These are phyloP conservation scores for Porites rus DNA, from an alignment of 92 coral and sea anemone genomes.

Conservation along the genomic window DNA sequence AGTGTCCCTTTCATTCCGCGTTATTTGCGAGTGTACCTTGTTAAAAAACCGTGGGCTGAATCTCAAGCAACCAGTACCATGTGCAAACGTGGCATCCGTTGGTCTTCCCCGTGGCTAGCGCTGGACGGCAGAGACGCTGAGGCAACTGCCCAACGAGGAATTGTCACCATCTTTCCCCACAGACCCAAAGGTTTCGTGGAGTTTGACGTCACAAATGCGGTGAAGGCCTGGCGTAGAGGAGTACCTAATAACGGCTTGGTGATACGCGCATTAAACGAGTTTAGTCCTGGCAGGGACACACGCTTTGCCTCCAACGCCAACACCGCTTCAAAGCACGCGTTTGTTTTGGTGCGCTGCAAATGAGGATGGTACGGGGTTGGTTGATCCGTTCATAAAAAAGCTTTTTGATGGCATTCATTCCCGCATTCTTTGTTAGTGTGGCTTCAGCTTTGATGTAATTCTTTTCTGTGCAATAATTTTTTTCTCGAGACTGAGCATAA, in stretches of 20 bases:
- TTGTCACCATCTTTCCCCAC: slow-evolving; percentile 58
- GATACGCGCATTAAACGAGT: slow-evolving; percentile 49
- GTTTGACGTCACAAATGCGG: slow-evolving; percentile 63
- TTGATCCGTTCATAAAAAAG: no score
- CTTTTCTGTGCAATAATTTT: no score
- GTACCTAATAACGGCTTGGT: slow-evolving; percentile 67
- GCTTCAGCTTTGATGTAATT: no score
- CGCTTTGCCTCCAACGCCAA: slow-evolving; percentile 70
- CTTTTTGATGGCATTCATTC: no score
- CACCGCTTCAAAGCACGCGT: slow-evolving; percentile 51
- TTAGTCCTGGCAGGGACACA: slow-evolving; percentile 53
- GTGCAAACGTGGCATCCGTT: slow-evolving; percentile 12
- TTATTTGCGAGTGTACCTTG: slow-evolving; percentile 53
- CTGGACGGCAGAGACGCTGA: slow-evolving; percentile 62
- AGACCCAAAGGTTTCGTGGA: slow-evolving; percentile 53
- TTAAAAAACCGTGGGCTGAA: slow-evolving; percentile 75
- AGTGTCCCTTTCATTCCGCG: slow-evolving; percentile 60
- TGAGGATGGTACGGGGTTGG: no score
- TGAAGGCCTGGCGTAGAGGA: slow-evolving; percentile 65
- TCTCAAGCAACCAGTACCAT: slow-evolving; percentile 62
- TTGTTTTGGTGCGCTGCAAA: slow-evolving; percentile 57
- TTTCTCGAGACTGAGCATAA: no score
- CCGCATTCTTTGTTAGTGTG: no score
- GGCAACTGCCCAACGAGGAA: slow-evolving; percentile 21
- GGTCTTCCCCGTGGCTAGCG: slow-evolving; percentile 48